Conservation (phyloP, 2,888 invertebrate species). For the Bombylius major region DNA sequence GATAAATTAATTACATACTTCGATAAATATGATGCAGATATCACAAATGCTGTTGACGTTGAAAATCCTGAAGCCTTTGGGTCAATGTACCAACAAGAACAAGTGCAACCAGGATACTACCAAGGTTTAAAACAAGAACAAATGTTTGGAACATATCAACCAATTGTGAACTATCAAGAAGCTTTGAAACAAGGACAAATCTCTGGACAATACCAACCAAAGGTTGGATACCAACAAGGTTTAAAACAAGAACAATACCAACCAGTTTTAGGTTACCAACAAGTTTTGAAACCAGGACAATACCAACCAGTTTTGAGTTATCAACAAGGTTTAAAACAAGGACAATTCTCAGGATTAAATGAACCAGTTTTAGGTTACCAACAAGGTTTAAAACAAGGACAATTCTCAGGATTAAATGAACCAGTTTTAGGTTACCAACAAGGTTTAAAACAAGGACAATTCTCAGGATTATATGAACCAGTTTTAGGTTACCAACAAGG, state of each 20-base stretch:
- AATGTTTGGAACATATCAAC: not conserved
- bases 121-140: too few relatives aligned
- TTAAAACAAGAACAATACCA: too few relatives aligned
- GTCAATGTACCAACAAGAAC: not conserved
- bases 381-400: not conserved
- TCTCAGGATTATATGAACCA: not conserved
- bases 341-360: too few relatives aligned
- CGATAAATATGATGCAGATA: slow-evolving; percentile 52
- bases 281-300: too few relatives aligned
- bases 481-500: not conserved
- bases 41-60: slow-evolving; percentile 37
- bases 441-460: too few relatives aligned
- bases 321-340: not conserved
- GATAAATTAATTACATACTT: slow-evolving; percentile 57
- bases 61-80: slow-evolving; percentile 11
- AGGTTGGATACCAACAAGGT: too few relatives aligned
- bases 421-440: too few relatives aligned
- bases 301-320: too few relatives aligned
- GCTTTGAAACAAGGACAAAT: not conserved
- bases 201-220: not conserved
- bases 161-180: not conserved
- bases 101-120: not conserved
- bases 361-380: not conserved
- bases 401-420: too few relatives aligned
- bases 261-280: too few relatives aligned